A percentile compares a stretch with the other conserved stretches of the same genome.
These are phyloP conservation scores for Stomorhina lunata DNA, from an alignment of 2,888 invertebrate genomes.

Conservation along the genomic window DNA sequence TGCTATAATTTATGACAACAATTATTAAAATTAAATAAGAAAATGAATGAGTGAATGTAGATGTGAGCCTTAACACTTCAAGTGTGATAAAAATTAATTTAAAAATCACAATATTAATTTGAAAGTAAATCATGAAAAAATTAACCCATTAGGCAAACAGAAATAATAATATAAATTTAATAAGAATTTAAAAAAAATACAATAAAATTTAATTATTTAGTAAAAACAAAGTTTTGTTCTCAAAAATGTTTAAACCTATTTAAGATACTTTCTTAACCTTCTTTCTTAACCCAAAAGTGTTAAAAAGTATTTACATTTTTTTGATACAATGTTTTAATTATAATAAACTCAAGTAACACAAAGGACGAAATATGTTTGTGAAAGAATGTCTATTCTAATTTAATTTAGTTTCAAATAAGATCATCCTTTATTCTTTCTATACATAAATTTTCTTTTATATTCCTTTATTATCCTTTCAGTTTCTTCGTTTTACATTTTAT, in stretches of 20 bases:
- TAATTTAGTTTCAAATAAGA: slow-evolving; percentile 31
- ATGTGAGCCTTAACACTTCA: slow-evolving; percentile 40
- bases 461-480: neutral
- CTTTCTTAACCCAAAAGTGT: neutral
- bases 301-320: neutral
- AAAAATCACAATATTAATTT: slow-evolving; percentile 22
- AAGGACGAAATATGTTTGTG: neutral
- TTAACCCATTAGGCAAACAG: neutral
- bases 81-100: slow-evolving; percentile 45
- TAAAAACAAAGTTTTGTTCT: no score
- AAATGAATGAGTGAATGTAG: slow-evolving; percentile 24
- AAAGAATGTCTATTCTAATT: slow-evolving; percentile 11
- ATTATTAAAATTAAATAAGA: neutral
- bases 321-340: slow-evolving; percentile 6
- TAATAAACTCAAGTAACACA: slow-evolving; percentile 1
- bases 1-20: slow-evolving; percentile 35
- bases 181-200: neutral
- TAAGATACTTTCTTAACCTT: no score
- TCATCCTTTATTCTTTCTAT: slow-evolving; percentile 2
- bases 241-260: no score
- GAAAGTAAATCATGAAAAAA: neutral
- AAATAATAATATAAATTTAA: no score
- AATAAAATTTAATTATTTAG: neutral
- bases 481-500: neutral
- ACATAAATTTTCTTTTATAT: neutral